Evolutionary conservation across 1,140 invertebrate species (phyloP), one percentile per base, ranked within the genome.

Genomic region (Caenorhabditis remanei): DNA sequence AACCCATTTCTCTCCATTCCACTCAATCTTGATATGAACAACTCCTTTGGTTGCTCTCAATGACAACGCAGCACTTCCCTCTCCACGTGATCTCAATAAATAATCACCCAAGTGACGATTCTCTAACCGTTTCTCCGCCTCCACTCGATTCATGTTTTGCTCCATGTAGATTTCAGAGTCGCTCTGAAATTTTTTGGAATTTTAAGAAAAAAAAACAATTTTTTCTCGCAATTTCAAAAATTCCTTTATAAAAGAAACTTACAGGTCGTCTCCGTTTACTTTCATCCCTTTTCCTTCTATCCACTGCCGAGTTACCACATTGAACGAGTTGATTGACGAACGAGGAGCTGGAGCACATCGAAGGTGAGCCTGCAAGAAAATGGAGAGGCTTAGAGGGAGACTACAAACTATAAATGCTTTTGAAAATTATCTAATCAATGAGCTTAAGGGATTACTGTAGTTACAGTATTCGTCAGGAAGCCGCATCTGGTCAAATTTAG

Each of bases 11-110:
- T 87, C 82, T 11, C 82, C 86, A 48, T 71, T 58, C 55, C 82
- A 46, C 79, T 87, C 86, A 9, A 87, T 55, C 83, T 87, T 87
- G 40, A 87, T 87, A 75, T 87, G 86, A 19, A 87, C 65, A 46
- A 87, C 61, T 7, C 86, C 86, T 24, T 71, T 71, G 0, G 86
- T 82, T 8, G 75, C 67, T 55, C 71, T 83, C 13, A 87, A 55
- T 14, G 86, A 87, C 14, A 87, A 55, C 2, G 86, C 86, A 4
- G 86, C 86, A 48, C 61, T 71, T 32, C 82, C 82, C 56, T 87
- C 86, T 3, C 61, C 50, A 32, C 86, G 55, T 24, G 50, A 63
- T 24, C 86, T 13, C 13, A 87, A 32, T n/a, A 87, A 41, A 50
- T 56, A 87, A 55, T 87, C 86, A 0, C 86, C 86, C 1, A 83